Evolutionary conservation across 2,797 vertebrate species (phyloP), one percentile per base, ranked within the genome.

Genomic region (Aeoliscus strigatus): DNA sequence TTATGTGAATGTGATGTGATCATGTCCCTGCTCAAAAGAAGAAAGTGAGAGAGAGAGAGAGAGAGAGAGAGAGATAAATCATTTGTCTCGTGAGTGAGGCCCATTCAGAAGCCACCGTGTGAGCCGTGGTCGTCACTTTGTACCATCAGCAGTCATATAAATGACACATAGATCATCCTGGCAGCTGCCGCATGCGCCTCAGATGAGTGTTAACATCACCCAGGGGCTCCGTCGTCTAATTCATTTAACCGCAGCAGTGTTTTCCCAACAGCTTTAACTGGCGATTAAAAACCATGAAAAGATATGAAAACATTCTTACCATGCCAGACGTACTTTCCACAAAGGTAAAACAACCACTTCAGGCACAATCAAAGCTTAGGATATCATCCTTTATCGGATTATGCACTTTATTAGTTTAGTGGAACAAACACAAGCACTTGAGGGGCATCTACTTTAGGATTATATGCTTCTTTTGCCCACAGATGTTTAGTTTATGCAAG

Each of bases 351-450:
- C 82, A 79, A 83, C 73, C 71, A 70, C 84, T 82, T 63, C 71
- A 56, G 84, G 85, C 84, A 9, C 63, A 82, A 79, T 77, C 69
- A 66, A 72, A 72, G 71, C 79, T 75, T 66, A 74, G 73, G 63
- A 79, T 70, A 79, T 77, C 60, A 48, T 47, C 75, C 56, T 79
- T 79, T 74, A 82, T 79, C 72, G 69, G 74, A 80, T 81, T 82
- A 84, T 86, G 70, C 78, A 82, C 78, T 81, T 81, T 77, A 84
- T 81, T 85, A 82, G 73, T 75, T 78, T 42, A 77, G 80, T 81
- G 73, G 75, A 82, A 84, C 75, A 82, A 85, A 86, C 80, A 79
- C 60, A 66, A 75, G 60, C 63, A 75, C 77, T 83, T 66, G 48
- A 58, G 75, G 80, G 65, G 63, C 63, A 71, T 72, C 67, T 57